Base-by-base conservation (phyloP, 2,113 vertebrate genomes). In the Vidua chalybeata region DNA sequence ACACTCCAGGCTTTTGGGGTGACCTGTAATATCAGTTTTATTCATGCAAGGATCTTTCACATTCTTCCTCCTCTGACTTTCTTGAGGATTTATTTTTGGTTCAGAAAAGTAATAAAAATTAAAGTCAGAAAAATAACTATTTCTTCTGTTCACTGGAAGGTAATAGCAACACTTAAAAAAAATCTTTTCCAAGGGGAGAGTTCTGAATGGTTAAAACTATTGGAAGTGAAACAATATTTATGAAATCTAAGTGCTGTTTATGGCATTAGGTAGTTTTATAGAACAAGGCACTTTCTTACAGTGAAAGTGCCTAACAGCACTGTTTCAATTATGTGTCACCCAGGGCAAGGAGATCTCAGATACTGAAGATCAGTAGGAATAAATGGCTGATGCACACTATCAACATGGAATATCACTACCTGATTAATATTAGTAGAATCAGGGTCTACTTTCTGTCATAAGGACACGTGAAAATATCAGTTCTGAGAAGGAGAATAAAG, bases 191-290 rank as follows among this genome's bases (percentile, higher is more conserved):
- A 64, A 26, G 16, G 7, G 11, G 5, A 84, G 43, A 37, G 6
- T 31, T 86, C 52, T 46, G 20, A 3, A 71, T 5, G 14, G 24
- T 2, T 39, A 22, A 22, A 78, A 61, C 0, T 0, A 72, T 1
- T 79, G 21, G 8, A 76, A 79, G 43, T 39, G 1, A 73, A 80
- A 79, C 9, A 75, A 12, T 58, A 59, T 55, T 88, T 68, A 51
- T 13, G 7, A 80, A 73, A 58, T 27, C 4, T 55, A 79, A 41
- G 11, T 30, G 18, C 4, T 90, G 9, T 61, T 75, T 52, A 46
- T 63, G 24, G 9, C 6, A 48, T 10, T 64, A 45, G 27, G 30
- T 43, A 46, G 14, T 76, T 84, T 30, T 37, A 49, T 5, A 58
- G 62, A 78, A 78, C 5, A 5, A 66, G 31, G 9, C 4, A 54